Conservation (phyloP, 2,797 vertebrate genomes). For the Sebastes kiyomatsui region DNA sequence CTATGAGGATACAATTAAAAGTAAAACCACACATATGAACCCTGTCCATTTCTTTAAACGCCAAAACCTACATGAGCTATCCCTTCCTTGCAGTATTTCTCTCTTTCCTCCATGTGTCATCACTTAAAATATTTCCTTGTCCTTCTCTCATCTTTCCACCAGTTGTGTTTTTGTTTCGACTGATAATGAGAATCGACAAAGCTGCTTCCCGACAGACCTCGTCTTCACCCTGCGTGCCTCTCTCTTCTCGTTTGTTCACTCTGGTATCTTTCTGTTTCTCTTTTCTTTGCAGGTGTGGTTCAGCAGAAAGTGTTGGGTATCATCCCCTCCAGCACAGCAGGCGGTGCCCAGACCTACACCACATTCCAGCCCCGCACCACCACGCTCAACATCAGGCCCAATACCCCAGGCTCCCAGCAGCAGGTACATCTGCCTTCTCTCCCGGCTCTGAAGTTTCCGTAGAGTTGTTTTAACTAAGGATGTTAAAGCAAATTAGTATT, state of each 20-base stretch:
- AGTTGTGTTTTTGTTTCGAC: background rate
- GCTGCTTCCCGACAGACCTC: background rate
- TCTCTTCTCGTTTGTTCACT: background rate
- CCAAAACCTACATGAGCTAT: background rate
- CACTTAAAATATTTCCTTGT: background rate
- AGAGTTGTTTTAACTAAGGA: background rate
- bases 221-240: background rate
- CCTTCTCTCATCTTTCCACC: background rate
- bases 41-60: background rate
- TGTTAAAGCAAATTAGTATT: no score
- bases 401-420: conserved; percentile 86
- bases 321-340: conserved; percentile 92
- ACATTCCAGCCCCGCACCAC: conserved; percentile 94
- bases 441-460: background rate
- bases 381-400: conserved; percentile 93
- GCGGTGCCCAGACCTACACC: conserved; percentile 91
- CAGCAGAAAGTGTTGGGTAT: conserved; percentile 98
- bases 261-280: background rate
- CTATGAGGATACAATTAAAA: background rate
- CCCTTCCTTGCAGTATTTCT: background rate
- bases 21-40: background rate
- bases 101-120: background rate
- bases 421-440: conserved; percentile 71
- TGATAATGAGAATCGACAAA: background rate
- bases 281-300: conserved; percentile 76